Evolutionary conservation across 1,140 invertebrate species (phyloP).

Genomic region (Scaptomyza montana): DNA sequence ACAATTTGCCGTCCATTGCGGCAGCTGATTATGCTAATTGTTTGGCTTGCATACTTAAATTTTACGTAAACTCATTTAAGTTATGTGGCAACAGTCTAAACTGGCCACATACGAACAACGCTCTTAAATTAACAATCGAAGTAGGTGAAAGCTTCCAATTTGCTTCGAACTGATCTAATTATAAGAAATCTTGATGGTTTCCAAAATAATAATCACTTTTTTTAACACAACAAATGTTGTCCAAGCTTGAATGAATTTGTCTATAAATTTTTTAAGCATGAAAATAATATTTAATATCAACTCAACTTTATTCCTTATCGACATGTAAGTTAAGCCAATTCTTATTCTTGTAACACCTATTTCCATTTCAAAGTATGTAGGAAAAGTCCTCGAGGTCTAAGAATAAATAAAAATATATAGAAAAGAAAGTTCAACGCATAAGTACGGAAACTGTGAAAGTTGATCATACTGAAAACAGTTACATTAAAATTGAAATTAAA

Average conservation of each 20-base stretch:
- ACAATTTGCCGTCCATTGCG: conserved; percentile 71
- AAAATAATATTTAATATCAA: no score
- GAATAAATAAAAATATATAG: no score
- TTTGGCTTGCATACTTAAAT: conserved; percentile 37
- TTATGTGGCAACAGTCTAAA: conserved; percentile 30
- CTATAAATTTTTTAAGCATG: no score
- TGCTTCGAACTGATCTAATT: not conserved
- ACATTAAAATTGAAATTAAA: not conserved
- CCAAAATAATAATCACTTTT: not conserved
- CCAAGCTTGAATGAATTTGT: no score
- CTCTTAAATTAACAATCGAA: conserved; percentile 10
- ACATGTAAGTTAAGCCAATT: no score
- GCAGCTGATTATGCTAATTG: conserved; percentile 77
- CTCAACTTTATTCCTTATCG: no score
- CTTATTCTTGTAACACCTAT: no score
- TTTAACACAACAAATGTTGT: no score
- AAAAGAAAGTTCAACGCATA: not conserved
- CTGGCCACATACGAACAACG: conserved; percentile 16
- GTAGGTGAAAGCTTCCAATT: conserved; percentile 37
- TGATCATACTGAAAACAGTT: not conserved
- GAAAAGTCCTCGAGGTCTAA: no score
- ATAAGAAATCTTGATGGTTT: not conserved
- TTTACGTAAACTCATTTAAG: conserved; percentile 66
- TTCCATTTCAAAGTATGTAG: no score
- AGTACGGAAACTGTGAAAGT: not conserved